These are phyloP conservation scores for Drosophila sechellia DNA, from an alignment of 1,140 invertebrate species.

Conservation along the genomic window DNA sequence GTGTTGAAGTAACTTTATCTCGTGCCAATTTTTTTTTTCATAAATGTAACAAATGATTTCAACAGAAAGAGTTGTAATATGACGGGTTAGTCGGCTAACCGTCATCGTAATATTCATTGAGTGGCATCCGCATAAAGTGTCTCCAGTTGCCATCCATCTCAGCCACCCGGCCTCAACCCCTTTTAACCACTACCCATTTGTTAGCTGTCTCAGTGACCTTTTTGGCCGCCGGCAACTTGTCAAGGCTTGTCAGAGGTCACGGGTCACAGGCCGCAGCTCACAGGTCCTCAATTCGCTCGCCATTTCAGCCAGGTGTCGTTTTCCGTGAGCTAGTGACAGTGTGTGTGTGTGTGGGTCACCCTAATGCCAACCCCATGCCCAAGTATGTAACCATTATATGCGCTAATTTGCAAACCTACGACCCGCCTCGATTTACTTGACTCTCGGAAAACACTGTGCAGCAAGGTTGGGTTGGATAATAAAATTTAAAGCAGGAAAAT, in stretches of 20 bases:
- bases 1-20: background rate
- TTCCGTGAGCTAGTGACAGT: background rate
- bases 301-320: slow-evolving; percentile 28
- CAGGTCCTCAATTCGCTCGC: background rate
- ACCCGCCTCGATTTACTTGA: slow-evolving; percentile 1
- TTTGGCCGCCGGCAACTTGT: slow-evolving; percentile 34
- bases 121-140: slow-evolving; percentile 4
- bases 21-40: background rate
- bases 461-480: background rate
- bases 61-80: background rate
- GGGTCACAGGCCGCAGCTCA: background rate
- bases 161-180: slow-evolving; percentile 5
- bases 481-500: background rate
- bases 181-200: slow-evolving; percentile 30
- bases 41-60: slow-evolving; percentile 9
- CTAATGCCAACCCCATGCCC: background rate
- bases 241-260: slow-evolving; percentile 26
- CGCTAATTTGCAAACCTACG: slow-evolving; percentile 44
- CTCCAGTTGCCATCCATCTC: slow-evolving; percentile 17
- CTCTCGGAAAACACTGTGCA: slow-evolving; percentile 10
- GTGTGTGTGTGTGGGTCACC: background rate
- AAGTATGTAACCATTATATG: slow-evolving; percentile 39
- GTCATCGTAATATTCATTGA: slow-evolving; percentile 4
- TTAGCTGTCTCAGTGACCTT: slow-evolving; percentile 38
- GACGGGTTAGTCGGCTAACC: slow-evolving; percentile 3